Conservation (phyloP, 2,888 invertebrate species). For the Eristalinus sepulchralis region DNA sequence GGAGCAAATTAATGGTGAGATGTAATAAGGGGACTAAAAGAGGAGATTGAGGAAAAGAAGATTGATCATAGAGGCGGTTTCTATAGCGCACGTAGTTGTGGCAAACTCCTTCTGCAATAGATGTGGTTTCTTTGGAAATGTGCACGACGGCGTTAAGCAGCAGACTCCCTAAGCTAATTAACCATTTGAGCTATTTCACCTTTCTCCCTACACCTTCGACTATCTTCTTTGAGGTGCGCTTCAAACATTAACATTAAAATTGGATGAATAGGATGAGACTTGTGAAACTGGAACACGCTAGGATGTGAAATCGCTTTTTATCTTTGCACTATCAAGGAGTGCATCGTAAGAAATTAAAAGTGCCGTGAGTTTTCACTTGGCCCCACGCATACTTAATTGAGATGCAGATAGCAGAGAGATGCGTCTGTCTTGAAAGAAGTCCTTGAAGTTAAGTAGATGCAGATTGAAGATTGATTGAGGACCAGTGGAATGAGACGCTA, state of each 20-base stretch:
- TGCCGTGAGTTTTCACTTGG: not conserved
- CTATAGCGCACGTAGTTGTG: not conserved
- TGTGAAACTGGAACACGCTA: not conserved
- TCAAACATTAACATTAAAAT: not conserved
- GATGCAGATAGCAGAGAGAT: not conserved
- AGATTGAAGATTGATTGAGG: too few species aligned
- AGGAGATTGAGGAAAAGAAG: not conserved
- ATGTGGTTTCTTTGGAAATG: not conserved
- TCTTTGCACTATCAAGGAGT: not conserved
- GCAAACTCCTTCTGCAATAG: not conserved
- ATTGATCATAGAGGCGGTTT: not conserved
- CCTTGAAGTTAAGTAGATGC: not conserved
- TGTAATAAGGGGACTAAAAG: not conserved
- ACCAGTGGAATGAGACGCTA: not conserved
- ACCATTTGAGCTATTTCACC: not conserved
- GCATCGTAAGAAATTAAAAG: not conserved
- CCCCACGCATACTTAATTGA: not conserved
- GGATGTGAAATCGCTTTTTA: not conserved
- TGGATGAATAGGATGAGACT: not conserved
- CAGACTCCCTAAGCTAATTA: conserved; percentile 4
- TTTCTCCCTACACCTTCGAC: not conserved
- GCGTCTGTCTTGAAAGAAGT: not conserved
- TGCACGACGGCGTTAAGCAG: not conserved
- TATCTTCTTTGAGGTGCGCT: not conserved
- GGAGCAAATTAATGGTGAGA: not conserved